Conservation (phyloP, 2,797 vertebrate genomes). For the Cuculus canorus region DNA sequence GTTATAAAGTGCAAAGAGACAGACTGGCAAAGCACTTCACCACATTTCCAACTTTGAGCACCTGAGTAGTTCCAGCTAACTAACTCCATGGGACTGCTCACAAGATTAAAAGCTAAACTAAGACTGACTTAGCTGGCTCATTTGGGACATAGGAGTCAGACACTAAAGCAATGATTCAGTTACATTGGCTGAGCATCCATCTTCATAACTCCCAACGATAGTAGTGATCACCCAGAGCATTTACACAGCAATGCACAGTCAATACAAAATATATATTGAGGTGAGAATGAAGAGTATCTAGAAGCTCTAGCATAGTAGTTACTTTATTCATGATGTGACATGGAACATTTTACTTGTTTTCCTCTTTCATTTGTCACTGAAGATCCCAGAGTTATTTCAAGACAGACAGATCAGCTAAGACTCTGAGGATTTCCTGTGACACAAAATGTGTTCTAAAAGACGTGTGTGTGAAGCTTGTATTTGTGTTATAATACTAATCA, state of each 20-base stretch:
- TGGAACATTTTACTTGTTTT: background rate
- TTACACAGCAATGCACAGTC: background rate
- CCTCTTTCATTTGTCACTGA: background rate
- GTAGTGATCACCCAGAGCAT: background rate
- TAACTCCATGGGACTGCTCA: background rate
- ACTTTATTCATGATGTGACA: background rate
- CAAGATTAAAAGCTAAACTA: background rate
- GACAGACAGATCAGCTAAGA: background rate
- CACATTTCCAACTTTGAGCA: background rate
- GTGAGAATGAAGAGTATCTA: background rate
- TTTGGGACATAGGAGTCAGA: background rate
- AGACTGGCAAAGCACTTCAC: background rate
- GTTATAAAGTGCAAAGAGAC: background rate
- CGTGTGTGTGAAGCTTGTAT: background rate
- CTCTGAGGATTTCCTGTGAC: background rate
- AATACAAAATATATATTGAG: background rate
- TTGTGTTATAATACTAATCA: background rate
- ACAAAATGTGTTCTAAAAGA: background rate
- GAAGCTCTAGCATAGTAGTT: background rate
- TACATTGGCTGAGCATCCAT: background rate
- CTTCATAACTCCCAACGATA: background rate
- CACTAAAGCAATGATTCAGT: rapidly evolving
- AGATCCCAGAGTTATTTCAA: background rate
- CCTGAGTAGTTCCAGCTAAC: background rate
- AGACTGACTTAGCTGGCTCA: background rate